Percentiles rank a stretch among this genome's conserved stretches.
These are phyloP conservation scores for Semaprochilodus insignis DNA, from an alignment of 2,797 vertebrate species.

Conservation along the genomic window DNA sequence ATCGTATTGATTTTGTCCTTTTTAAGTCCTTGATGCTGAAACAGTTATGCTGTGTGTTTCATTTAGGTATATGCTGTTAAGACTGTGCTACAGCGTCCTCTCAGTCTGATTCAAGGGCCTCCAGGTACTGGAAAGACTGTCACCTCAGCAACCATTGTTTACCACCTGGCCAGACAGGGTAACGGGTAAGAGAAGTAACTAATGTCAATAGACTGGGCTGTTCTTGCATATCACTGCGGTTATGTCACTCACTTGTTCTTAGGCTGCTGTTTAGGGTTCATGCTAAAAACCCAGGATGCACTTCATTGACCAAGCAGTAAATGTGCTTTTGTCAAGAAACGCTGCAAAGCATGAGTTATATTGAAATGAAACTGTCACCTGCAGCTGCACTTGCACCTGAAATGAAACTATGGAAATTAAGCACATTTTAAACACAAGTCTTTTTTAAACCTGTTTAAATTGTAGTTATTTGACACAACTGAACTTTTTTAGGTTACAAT, in stretches of 20 bases:
- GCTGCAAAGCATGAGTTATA: neutral
- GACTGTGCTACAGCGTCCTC: conserved; percentile 94
- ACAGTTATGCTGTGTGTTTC: conserved; percentile 11
- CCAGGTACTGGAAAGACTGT: conserved; percentile 97
- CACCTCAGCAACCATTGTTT: conserved; percentile 97
- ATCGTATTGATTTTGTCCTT: neutral
- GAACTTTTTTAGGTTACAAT: no score
- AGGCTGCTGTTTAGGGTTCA: neutral
- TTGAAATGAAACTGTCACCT: neutral
- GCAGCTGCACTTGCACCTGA: no score
- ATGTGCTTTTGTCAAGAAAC: neutral
- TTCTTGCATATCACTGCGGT: neutral
- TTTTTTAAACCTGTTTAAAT: no score
- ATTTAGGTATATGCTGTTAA: conserved; percentile 84
- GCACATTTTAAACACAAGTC: no score
- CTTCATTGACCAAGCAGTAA: neutral
- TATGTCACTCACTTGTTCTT: conserved; percentile 1
- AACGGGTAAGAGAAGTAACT: conserved; percentile 84
- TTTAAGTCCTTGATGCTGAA: neutral
- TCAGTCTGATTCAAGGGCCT: conserved; percentile 98
- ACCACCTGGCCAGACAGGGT: conserved; percentile 96
- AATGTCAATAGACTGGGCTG: neutral
- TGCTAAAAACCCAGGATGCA: neutral
- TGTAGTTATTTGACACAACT: no score
- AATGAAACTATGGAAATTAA: no score